Evolutionary conservation across 2,797 vertebrate genomes (phyloP).

Genomic region (Cynodonichthys magdalenae): DNA sequence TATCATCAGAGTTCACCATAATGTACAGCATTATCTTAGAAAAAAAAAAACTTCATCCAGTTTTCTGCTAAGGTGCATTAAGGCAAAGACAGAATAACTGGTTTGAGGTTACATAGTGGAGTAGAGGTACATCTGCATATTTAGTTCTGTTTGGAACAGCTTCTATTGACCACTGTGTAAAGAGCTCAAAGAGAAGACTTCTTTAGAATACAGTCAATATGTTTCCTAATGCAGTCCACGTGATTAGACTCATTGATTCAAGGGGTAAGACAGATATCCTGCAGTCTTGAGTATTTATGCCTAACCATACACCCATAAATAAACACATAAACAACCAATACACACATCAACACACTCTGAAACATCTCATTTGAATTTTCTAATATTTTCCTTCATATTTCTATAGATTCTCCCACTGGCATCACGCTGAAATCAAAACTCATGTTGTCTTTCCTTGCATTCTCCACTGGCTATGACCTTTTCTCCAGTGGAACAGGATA

Average conservation of each 20-base stretch:
- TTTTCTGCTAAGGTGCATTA: constrained; percentile 1
- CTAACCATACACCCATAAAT: background rate
- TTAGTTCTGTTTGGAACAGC: constrained; percentile 4
- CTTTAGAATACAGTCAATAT: constrained; percentile 26
- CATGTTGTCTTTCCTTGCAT: constrained; percentile 56
- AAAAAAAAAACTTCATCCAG: background rate
- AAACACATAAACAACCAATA: background rate
- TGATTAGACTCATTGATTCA: constrained; percentile 34
- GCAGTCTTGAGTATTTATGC: background rate
- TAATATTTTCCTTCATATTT: background rate
- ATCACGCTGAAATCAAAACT: constrained; percentile 46
- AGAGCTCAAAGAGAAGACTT: constrained; percentile 26
- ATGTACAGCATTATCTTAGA: background rate
- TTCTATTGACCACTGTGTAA: constrained; percentile 19
- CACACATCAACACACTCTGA: background rate
- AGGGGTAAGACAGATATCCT: constrained; percentile 18
- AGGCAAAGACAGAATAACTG: constrained; percentile 3
- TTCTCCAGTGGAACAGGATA: constrained; percentile 80
- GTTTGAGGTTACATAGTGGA: background rate
- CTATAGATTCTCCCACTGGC: constrained; percentile 27
- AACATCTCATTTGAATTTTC: constrained; percentile 1
- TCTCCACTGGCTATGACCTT: constrained; percentile 68
- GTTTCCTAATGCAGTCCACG: constrained; percentile 8
- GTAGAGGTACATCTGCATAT: constrained; percentile 6
- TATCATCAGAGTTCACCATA: constrained; percentile 8